Base-by-base conservation (phyloP, 2,113 vertebrate genomes). In the Pan paniscus region DNA sequence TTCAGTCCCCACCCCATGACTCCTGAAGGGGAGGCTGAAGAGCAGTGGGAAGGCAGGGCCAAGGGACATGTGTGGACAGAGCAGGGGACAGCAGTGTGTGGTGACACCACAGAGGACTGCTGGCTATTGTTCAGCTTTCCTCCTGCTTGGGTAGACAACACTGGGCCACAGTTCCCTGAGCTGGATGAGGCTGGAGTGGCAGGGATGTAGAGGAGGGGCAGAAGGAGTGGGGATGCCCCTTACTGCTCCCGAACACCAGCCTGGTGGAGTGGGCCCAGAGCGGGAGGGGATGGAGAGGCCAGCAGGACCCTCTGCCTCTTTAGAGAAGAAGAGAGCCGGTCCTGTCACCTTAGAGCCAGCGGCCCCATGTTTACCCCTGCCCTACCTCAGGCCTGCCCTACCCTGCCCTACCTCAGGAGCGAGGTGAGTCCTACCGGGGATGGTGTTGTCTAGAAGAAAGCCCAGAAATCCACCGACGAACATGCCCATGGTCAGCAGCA, bases 401-500 rank as follows among this genome's bases (percentile, higher is more conserved):
- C 2, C 17, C 0, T 23, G 3, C 25, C 9, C 18, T 0, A 23
- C 46, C 59, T 70, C 40, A 10, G 20, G 8, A 11, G 57, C 0
- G 0, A 7, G 32, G 30, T 0, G 52, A 81, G 85, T 80, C 98
- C 97, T 99, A 99, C 99, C 99, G 97, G 99, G 99, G 94, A 99
- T 98, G 55, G 99, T 99, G 98, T 99, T 99, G 98, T 99, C 99
- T 79, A 99, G 98, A 43, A 99, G 8, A 92, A 99, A 99, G 38
- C 99, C 99, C 92, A 99, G 98, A 97, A 99, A 99, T 75, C 99
- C 99, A 23, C 99, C 99, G 0, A 99, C 99, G 98, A 99, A 99
- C 99, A 99, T 99, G 96, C 99, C 99, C 11, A 99, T 99, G 86
- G 99, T 99, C 96, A 99, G 98, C 89, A 99, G 99, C 70, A 99